Conservation (phyloP, 1,140 invertebrate genomes). For the Zaprionus ghesquierei region DNA sequence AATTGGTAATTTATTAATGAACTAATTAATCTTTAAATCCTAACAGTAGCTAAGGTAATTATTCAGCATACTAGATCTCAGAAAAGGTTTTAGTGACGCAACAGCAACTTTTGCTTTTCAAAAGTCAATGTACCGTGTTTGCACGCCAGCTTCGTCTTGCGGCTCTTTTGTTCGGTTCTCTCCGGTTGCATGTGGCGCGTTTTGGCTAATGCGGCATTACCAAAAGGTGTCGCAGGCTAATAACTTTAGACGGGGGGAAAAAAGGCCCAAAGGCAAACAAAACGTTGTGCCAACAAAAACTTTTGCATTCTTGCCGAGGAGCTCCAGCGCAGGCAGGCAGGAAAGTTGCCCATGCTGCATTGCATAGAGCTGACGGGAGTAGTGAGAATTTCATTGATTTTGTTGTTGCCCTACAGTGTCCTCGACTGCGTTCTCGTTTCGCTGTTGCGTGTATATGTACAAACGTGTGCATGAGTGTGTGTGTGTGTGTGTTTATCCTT, state of each 20-base stretch:
- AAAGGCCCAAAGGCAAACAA: slow-evolving; percentile 64
- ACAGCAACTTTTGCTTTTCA: slow-evolving; percentile 29
- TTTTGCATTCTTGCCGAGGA: slow-evolving; percentile 11
- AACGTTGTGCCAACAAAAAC: background rate
- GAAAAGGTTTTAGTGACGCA: background rate
- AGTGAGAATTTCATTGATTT: slow-evolving; percentile 79
- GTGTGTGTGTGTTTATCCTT: slow-evolving; percentile 36
- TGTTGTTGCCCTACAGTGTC: slow-evolving; percentile 62
- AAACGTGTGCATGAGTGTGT: slow-evolving; percentile 19
- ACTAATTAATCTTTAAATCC: background rate
- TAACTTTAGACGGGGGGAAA: slow-evolving; percentile 50
- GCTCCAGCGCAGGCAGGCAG: background rate
- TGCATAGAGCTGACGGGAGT: slow-evolving; percentile 50
- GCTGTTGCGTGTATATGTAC: too few relatives aligned
- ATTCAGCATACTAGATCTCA: background rate
- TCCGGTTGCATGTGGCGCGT: slow-evolving; percentile 32
- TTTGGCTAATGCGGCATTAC: slow-evolving; percentile 51
- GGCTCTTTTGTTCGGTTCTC: background rate
- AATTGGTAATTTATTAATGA: background rate
- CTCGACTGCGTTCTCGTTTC: slow-evolving; percentile 62
- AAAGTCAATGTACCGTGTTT: slow-evolving; percentile 16
- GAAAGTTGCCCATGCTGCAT: background rate
- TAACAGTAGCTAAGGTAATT: background rate
- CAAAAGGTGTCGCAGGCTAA: slow-evolving; percentile 71
- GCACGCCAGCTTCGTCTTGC: slow-evolving; percentile 6